Evolutionary conservation across 2,888 invertebrate genomes (phyloP).

Genomic region (Cosmopolites sordidus): DNA sequence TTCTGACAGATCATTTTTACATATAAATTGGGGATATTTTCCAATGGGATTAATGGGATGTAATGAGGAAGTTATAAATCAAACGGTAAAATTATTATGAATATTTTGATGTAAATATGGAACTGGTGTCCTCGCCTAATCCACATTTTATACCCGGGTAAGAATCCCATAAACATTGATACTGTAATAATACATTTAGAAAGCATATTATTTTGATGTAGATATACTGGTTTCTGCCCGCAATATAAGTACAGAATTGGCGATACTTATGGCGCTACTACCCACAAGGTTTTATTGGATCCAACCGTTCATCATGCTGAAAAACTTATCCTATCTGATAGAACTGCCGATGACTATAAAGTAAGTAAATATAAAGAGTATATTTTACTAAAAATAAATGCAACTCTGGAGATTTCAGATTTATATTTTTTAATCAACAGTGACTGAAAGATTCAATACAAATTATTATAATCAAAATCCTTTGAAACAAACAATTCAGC

Average conservation of each 20-base stretch:
- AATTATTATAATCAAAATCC: no score
- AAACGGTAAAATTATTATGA: conserved; percentile 5
- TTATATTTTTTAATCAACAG: no score
- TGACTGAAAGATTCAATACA: no score
- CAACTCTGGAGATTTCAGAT: no score
- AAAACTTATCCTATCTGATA: conserved; percentile 62
- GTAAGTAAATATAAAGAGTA: conserved; percentile 45
- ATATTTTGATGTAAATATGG: conserved; percentile 38
- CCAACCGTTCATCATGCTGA: conserved; percentile 70
- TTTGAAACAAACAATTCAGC: no score
- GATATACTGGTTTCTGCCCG: conserved; percentile 75
- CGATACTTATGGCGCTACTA: conserved; percentile 69
- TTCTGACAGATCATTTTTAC: no score
- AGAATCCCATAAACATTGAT: conserved; percentile 32
- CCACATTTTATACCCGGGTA: conserved; percentile 75
- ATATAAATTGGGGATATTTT: not conserved
- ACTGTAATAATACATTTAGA: no score
- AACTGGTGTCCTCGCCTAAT: conserved; percentile 60
- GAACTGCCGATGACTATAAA: conserved; percentile 61
- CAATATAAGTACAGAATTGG: conserved; percentile 71
- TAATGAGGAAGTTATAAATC: conserved; percentile 9
- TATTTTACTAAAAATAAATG: no score
- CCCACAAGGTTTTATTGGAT: conserved; percentile 70
- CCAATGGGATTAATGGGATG: not conserved
- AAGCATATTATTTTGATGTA: conserved; percentile 37